These are phyloP conservation scores for Nomada ruficornis DNA, from an alignment of 2,888 invertebrate genomes.

Conservation along the genomic window DNA sequence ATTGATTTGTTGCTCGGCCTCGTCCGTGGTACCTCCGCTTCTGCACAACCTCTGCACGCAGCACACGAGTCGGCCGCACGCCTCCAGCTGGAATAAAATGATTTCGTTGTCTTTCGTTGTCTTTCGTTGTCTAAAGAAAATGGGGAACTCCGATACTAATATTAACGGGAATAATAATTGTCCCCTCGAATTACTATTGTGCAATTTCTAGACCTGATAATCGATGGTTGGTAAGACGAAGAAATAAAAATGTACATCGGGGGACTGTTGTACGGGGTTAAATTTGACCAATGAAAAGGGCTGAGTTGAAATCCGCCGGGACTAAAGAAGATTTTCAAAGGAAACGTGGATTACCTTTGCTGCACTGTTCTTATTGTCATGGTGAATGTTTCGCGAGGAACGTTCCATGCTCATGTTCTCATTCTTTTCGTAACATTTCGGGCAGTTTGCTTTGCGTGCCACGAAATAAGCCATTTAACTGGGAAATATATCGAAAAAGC, in stretches of 20 bases:
- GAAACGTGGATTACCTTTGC: not conserved
- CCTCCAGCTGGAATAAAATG: constrained; percentile 76
- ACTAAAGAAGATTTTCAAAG: not conserved
- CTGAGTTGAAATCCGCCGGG: not conserved
- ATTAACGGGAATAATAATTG: too few relatives aligned
- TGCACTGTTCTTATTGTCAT: not conserved
- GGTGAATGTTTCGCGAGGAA: not conserved
- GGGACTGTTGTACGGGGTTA: not conserved
- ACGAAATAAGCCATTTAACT: not conserved
- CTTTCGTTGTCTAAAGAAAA: not conserved
- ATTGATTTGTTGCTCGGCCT: constrained; percentile 73
- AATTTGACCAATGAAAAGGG: not conserved
- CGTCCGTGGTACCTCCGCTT: constrained; percentile 75
- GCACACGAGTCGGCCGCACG: constrained; percentile 80
- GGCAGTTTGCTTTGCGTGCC: not conserved
- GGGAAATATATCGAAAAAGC: not conserved
- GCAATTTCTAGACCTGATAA: too few relatives aligned
- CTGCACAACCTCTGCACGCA: constrained; percentile 81
- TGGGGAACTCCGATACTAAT: too few relatives aligned
- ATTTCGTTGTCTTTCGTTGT: not conserved
- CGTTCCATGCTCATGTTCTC: not conserved
- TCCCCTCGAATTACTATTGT: too few relatives aligned
- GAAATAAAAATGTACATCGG: too few relatives aligned
- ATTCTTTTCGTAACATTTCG: not conserved
- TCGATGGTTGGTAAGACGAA: too few relatives aligned